Base-by-base conservation (phyloP, 2,888 invertebrate species). In the Diploptera punctata region DNA sequence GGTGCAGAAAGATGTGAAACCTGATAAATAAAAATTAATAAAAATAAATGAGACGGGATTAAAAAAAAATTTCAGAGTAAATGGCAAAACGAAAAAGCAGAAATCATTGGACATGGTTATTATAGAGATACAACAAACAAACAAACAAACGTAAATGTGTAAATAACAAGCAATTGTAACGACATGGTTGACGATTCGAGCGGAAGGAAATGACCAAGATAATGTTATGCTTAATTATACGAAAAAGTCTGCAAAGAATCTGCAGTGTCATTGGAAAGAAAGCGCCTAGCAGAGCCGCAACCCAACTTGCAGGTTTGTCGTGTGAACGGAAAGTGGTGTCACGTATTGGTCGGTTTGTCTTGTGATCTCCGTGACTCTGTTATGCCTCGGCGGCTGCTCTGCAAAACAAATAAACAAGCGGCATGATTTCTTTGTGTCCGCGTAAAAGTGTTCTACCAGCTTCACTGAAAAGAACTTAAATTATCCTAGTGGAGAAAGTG, bases 311-410 rank as follows among this genome's bases (percentile, higher is more conserved):
- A 24, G 9, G 16, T 29, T 21, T 29, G 31, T 16, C 57, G 57
- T 57, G 29, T 57, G 57, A 29, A 57, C 13, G 29, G 7, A 16
- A 29, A 29, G 1, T 13, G 57, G n/a, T 57, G 57, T 1, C 16
- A 29, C 26, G 57, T 57, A 57, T 16, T 57, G 19, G 19, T 26
- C 13, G 54, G 54, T 54, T 52, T 29, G 31, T 65, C 19, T 26
- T 65, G 21, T 18, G 26, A 33, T 18, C 29, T 19, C 26, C 65
- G 65, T 65, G 65, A 65, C 65, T 33, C n/a, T 26, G 65, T 65
- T 65, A 43, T 18, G 65, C 47, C 19, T n/a, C 19, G 33, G 24
- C 18, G 47, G 9, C 26, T 29, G 44, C 44, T 29, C 16, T 29
- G 16, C 29, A 57, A 57, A 57, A 24, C 57, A 10, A 13, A 52